Base-by-base conservation (phyloP, 2,113 vertebrate genomes). In the Acrocephalus kingi region DNA sequence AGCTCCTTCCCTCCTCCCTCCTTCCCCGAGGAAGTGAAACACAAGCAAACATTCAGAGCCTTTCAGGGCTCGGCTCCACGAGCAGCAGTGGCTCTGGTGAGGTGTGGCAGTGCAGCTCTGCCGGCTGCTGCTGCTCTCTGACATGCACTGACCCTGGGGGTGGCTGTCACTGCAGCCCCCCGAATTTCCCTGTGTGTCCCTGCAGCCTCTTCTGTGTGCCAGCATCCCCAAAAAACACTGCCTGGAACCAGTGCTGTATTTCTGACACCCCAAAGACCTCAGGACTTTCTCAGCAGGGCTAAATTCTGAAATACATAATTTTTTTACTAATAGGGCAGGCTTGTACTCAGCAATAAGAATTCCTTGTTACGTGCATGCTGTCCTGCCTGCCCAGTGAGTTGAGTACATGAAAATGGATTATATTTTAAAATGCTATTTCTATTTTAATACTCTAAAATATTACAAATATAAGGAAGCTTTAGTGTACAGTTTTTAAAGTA, bases 401-500 rank as follows among this genome's bases (percentile, higher is more conserved):
- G 27, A 76, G 20, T 2, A 41, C 1, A 0, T n/a, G 20, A 21
- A 54, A 87, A 43, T 6, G 43, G 95, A 73, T 61, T 67, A 25
- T 84, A 84, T 89, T 94, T 95, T 75, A 15, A 78, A 76, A 64
- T 25, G 49, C 64, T 46, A 22, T 78, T 94, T 95, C 84, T 95
- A 73, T 86, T 84, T 77, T 84, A 86, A 61, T 52, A 27, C 41
- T 86, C 39, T 19, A 28, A 72, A 52, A 78, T 37, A 48, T 18
- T 66, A 67, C 71, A 74, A 71, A 62, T 27, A 33, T 4, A 48
- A 84, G 41, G 63, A 10, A 77, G 55, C 22, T 83, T 77, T 35
- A 58, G n/a, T 35, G 33, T 12, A 15, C 10, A 5, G 23, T 31
- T 94, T 94, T 77, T n/a, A 62, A 85, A 89, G 35, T 41, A 45